Base-by-base conservation (phyloP, 2,113 vertebrate species). In the Platanista minor region DNA sequence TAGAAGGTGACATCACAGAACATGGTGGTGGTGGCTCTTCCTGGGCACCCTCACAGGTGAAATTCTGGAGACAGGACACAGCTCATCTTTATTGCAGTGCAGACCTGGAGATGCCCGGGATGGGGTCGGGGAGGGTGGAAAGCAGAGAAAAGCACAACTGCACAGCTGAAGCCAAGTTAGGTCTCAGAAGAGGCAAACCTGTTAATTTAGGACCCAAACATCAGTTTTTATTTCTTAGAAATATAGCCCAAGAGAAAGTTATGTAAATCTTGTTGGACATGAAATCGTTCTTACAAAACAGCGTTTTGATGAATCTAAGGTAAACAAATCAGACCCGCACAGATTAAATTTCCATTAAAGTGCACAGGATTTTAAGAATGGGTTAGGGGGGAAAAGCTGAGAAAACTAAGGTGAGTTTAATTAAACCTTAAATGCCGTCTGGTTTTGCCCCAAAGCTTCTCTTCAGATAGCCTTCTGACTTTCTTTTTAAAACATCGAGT, bases 311-410 rank as follows among this genome's bases (percentile, higher is more conserved):
- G 75, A 95, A 52, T 83, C 31, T 84, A 82, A 97, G 4, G 41
- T 94, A 96, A 97, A 95, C 80, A 97, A 54, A 72, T 77, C 87
- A 87, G 69, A 89, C 54, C 13, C 23, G 67, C 1, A 5, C 1
- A 31, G 77, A 95, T 94, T 77, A 78, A 61, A 95, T 96, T 96
- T 93, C 57, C 61, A 92, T 96, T 85, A 77, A 96, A 88, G 17
- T 78, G 14, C 41, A 46, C n/a, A 66, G 20, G 33, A 64, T 81
- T 88, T 97, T 87, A 97, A 90, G 82, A 94, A 72, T 91, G 59
- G 46, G 33, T 75, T n/a, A 31, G 14, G 18, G n/a, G n/a, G 27
- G 25, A 9, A 43, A 57, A 52, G 27, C 39, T 81, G 81, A 36
- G 85, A 77, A 89, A 96, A 64, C 23, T 11, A 93, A 94, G 29